Evolutionary conservation across 2,797 vertebrate species (phyloP).

Genomic region (Semotilus atromaculatus): DNA sequence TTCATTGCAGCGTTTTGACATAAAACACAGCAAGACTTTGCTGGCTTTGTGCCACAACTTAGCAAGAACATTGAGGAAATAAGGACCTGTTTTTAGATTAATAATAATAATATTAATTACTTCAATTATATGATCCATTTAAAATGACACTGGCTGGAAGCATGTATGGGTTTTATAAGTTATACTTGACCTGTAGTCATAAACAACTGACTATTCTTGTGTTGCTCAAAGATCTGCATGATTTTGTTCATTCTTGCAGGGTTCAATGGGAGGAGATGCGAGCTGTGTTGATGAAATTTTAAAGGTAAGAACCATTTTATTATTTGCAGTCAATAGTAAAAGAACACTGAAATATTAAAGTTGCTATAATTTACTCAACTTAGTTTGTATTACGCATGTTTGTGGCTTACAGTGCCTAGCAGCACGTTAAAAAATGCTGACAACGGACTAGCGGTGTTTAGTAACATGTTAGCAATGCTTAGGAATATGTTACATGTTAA

Average conservation of each 20-base stretch:
- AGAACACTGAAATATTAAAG: background rate
- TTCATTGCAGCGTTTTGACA: background rate
- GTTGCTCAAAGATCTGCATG: background rate
- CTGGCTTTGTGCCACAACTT: background rate
- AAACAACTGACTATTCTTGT: background rate
- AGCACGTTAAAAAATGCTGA: background rate
- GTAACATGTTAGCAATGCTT: background rate
- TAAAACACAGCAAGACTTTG: too few species aligned
- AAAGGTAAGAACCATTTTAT: conserved; percentile 83
- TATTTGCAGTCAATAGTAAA: background rate
- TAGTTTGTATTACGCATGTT: too few species aligned
- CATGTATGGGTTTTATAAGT: background rate
- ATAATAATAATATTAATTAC: background rate
- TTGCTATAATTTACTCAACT: background rate
- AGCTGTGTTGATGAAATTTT: conserved; percentile 99
- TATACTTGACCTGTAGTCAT: background rate
- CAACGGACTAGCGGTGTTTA: background rate
- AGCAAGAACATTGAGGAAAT: background rate
- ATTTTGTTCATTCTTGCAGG: conserved; percentile 76
- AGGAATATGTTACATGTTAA: background rate
- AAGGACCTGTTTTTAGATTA: background rate
- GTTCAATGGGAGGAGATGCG: conserved; percentile 88
- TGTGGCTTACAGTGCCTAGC: too few species aligned
- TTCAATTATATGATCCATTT: background rate
- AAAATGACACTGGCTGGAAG: background rate